A percentile compares a stretch with the other conserved stretches of the same genome.
Evolutionary conservation across 1,140 invertebrate species (phyloP).

Genomic region (Pentalonia nigronervosa): DNA sequence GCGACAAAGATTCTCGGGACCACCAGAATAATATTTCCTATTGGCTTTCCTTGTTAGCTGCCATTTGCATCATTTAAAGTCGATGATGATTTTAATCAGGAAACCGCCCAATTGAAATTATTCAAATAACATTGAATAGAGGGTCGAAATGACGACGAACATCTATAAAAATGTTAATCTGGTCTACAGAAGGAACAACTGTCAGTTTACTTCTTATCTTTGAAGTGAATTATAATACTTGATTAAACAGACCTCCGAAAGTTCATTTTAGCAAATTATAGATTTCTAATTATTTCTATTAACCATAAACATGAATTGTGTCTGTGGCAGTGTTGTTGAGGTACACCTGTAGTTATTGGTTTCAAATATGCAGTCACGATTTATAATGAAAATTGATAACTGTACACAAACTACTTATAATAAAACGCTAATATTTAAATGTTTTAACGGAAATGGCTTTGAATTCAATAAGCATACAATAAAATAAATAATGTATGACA

Average conservation of each 20-base stretch:
- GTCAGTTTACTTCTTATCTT: background rate
- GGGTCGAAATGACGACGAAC: background rate
- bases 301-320: background rate
- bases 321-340: background rate
- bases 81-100: background rate
- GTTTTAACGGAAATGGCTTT: too few relatives aligned
- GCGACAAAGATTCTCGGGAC: background rate
- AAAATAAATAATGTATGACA: too few relatives aligned
- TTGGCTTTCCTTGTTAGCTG: background rate
- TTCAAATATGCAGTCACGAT: background rate
- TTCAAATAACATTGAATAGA: background rate
- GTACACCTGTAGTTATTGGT: background rate
- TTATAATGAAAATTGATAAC: too few relatives aligned
- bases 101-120: background rate
- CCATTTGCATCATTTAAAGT: background rate
- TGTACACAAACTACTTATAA: too few relatives aligned
- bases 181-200: background rate
- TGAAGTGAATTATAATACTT: background rate
- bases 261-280: background rate
- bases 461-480: too few relatives aligned
- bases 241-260: background rate
- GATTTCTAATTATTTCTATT: background rate
- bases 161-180: background rate
- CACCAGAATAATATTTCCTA: background rate
- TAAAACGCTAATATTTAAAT: background rate